Evolutionary conservation across 2,888 invertebrate genomes (phyloP), one percentile per base, ranked within the genome.

Genomic region (Auanema sp.): DNA sequence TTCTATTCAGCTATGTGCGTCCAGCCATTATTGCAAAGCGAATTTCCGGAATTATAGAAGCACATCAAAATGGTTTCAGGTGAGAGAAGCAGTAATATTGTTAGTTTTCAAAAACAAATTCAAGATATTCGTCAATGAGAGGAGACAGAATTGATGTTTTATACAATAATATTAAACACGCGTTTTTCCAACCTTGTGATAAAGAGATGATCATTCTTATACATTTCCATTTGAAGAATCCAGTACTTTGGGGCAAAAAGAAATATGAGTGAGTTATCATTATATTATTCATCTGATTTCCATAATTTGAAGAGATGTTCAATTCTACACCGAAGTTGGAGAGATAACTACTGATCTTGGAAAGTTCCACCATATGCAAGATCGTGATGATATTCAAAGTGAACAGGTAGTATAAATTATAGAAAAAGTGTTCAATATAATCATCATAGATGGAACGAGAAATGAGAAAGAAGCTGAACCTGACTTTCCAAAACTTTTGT

Each of bases 321-420:
- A 99, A 85, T 98, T 99, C 87, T 99, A 97, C 85, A 98, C 98
- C 0, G 98, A 98, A 87, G 98, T 98, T 59, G 98, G 98, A 80
- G 98, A 99, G 87, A 96, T 98, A 65, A 97, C 97, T 0, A 99
- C 98, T 0, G 98, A 99, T 88, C 88, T 99, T 79, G 97, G 97
- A 51, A 99, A 98, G 85, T 96, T 97, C 85, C 97, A 98, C 84
- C 96, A 98, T 85, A 97, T 98, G 96, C 97, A 98, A 85, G 98
- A 99, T 86, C 88, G 97, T 50, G 98, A 99, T 85, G 98, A 99
- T 87, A 87, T 98, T 65, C 94, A 96, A 0, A 95, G 97, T 6
- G 98, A 99, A 86, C 98, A 98, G 87, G 86, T 85, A 18, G 58
- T 59, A 12, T 41, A 24, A 58, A 16, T n/a, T n/a, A n/a, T n/a